Conservation (phyloP, 2,113 vertebrate genomes). For the Andinoacara biseriatus region DNA sequence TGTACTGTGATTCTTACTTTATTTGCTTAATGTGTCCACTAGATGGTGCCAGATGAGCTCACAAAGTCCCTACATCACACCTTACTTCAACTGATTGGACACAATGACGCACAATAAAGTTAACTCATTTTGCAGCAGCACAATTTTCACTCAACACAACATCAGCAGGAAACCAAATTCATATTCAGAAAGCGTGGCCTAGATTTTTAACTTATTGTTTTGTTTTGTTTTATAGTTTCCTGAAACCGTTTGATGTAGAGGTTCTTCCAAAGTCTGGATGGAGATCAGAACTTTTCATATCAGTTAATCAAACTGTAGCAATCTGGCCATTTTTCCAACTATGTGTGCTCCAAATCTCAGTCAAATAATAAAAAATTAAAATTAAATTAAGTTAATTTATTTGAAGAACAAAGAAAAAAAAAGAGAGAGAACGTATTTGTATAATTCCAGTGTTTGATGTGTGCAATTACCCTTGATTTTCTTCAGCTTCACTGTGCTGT, state of each 20-base stretch:
- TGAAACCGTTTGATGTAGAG: neutral
- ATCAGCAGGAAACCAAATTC: neutral
- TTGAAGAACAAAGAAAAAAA: neutral
- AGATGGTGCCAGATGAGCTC: slow-evolving; percentile 62
- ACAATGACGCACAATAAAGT: neutral
- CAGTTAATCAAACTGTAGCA: neutral
- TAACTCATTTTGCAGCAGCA: neutral
- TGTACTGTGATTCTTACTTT: neutral
- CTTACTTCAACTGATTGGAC: neutral
- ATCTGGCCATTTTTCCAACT: neutral
- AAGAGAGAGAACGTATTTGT: neutral
- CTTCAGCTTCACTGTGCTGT: neutral
- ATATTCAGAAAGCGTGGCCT: neutral
- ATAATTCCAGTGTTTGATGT: neutral
- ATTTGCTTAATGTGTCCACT: slow-evolving; percentile 39
- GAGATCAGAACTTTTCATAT: slow-evolving; percentile 7
- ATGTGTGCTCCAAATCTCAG: slow-evolving; percentile 4
- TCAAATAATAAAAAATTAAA: neutral
- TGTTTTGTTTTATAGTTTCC: neutral
- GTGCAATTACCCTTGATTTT: neutral
- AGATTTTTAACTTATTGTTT: neutral
- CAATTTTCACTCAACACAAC: neutral
- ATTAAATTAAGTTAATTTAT: neutral
- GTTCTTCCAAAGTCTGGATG: slow-evolving; percentile 3
- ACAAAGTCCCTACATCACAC: neutral